Base-by-base conservation (phyloP, 2,888 invertebrate species). In the Sclerodermus sp. region DNA sequence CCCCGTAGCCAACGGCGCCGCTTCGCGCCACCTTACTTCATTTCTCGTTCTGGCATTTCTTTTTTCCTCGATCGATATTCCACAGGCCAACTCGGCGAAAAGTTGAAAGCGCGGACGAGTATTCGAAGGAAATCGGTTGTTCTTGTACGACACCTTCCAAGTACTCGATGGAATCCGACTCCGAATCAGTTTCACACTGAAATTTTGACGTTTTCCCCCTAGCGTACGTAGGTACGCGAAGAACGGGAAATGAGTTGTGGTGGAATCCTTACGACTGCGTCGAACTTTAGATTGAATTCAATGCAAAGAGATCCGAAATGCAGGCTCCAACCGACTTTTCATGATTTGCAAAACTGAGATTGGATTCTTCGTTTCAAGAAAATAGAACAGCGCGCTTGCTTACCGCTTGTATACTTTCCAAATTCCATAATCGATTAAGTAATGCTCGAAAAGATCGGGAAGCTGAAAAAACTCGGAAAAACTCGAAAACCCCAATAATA, bases 261-360 rank as follows among this genome's bases (percentile, higher is more conserved):
- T 49, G 55, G 65, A 66, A 67, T 66, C 64, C 66, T 64, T 68
- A 66, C 63, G 48, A 58, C 55, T 55, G 47, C 57, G 60, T 41
- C 50, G 52, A 67, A 67, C 57, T 67, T 67, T 67, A 67, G 59
- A 67, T 67, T 67, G 67, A 67, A 67, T 67, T 64, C 60, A 60
- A 60, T 57, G 23, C 23, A 50, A 44, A 42, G 57, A 47, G 44
- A 46, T 53, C 42, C 46, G 55, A 58, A 59, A 64, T 53, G 52
- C 45, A 40, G 48, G 41, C 34, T 57, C 52, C 53, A 40, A 40
- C 44, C 43, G 51, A 55, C 51, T 42, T 29, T 16, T 17, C 16
- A 17, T 34, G 38, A 38, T 38, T 38, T 38, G 38, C 10, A 43
- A 30, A 43, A 10, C 16, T n/a, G 10, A 32, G 34, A 43, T 43